phyloP scores from a whole-genome alignment of 2,888 invertebrate genomes.

The Drosophila siamana region DNA sequence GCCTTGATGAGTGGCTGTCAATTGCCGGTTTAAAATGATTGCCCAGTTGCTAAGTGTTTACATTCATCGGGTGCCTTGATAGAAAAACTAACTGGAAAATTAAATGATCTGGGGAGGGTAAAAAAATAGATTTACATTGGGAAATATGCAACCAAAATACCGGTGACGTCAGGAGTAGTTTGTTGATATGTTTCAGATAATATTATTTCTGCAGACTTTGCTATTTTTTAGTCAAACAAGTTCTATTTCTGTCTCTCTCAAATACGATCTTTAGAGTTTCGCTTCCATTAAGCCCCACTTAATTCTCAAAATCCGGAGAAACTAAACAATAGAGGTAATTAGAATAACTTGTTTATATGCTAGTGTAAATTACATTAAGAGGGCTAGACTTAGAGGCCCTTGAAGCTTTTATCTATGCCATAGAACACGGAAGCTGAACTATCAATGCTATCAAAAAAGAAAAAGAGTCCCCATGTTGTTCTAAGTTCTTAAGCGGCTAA shows the following conservation, averaged over 20 bases:
- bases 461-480: slow-evolving; percentile 4
- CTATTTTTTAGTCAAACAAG: too few species aligned
- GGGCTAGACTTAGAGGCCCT: neutral
- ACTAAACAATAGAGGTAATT: neutral
- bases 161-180: neutral
- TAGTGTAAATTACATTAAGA: neutral
- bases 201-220: neutral
- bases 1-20: slow-evolving; percentile 62
- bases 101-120: neutral
- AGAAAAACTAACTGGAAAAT: slow-evolving; percentile 1
- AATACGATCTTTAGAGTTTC: neutral
- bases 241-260: too few species aligned
- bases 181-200: neutral
- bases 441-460: neutral
- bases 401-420: neutral
- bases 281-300: neutral
- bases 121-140: neutral
- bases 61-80: slow-evolving; percentile 33
- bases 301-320: too few species aligned
- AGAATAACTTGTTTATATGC: neutral
- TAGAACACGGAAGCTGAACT: neutral
- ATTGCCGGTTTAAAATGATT: slow-evolving; percentile 41
- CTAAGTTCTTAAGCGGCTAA: slow-evolving; percentile 43
- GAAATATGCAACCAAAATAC: neutral
- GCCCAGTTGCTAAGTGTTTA: slow-evolving; percentile 46